These are phyloP conservation scores for Megaceryle alcyon DNA, from an alignment of 2,797 vertebrate species.

Conservation along the genomic window DNA sequence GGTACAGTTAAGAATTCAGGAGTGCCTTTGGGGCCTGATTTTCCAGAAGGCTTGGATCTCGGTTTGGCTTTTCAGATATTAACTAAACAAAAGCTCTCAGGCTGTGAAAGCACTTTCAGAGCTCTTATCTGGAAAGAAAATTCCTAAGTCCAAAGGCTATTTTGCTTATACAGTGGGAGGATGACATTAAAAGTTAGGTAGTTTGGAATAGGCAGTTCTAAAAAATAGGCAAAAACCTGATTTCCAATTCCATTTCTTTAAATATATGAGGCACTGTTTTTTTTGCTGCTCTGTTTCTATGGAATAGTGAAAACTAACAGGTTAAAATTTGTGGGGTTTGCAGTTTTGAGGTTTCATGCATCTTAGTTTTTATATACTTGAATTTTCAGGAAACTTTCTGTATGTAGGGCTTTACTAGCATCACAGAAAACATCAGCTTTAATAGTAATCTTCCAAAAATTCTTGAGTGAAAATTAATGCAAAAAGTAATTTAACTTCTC, in stretches of 20 bases:
- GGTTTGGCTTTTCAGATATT: not conserved
- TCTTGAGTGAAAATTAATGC: conserved; percentile 17
- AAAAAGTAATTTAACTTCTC: conserved; percentile 26
- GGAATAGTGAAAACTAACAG: not conserved
- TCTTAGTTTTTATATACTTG: not conserved
- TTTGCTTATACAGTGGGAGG: not conserved
- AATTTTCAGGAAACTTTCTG: not conserved
- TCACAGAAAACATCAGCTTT: not conserved
- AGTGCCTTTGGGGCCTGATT: not conserved
- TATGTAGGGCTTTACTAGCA: not conserved
- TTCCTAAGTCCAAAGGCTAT: not conserved
- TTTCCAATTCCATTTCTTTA: not conserved
- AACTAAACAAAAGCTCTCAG: not conserved
- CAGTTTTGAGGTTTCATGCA: not conserved
- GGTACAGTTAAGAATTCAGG: not conserved
- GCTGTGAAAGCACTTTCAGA: not conserved
- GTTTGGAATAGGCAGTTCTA: not conserved
- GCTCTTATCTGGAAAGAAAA: not conserved
- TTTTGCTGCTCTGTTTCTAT: not conserved
- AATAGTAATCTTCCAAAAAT: not conserved
- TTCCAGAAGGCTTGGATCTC: not conserved
- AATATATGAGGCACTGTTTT: not conserved
- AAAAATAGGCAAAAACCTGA: not conserved
- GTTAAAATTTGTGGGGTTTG: not conserved
- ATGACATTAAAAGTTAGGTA: not conserved